A percentile compares a stretch with the other conserved stretches of the same genome.
These are phyloP conservation scores for Motacilla alba DNA, from an alignment of 2,113 vertebrate genomes.

Conservation along the genomic window DNA sequence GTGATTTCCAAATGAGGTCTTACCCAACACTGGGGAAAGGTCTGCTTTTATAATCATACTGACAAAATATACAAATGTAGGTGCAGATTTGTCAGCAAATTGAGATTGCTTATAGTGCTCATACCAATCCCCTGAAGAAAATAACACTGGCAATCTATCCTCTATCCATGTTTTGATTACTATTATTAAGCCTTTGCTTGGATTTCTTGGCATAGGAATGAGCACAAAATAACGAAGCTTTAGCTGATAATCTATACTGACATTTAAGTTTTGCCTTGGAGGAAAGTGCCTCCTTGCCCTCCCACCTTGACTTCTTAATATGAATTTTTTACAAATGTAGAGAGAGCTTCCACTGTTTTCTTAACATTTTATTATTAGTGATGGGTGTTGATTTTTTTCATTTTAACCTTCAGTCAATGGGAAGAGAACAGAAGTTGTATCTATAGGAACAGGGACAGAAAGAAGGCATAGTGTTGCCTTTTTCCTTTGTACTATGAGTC, in stretches of 20 bases:
- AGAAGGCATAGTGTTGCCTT: background rate
- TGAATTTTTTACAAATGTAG: background rate
- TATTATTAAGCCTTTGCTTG: slow-evolving; percentile 9
- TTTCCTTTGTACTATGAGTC: background rate
- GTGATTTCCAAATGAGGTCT: background rate
- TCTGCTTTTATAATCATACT: background rate
- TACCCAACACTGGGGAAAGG: background rate
- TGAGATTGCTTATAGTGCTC: background rate
- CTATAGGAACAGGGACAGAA: background rate
- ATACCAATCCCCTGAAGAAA: background rate
- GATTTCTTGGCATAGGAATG: background rate
- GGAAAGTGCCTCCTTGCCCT: background rate
- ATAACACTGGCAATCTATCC: background rate
- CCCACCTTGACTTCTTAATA: background rate
- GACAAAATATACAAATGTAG: background rate
- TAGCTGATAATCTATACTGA: slow-evolving; percentile 29
- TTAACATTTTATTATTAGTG: background rate
- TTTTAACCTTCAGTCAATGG: background rate
- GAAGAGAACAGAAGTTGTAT: background rate
- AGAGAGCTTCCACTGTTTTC: background rate
- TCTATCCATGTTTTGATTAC: background rate
- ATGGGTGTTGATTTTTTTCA: background rate
- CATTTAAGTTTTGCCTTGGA: slow-evolving; percentile 26
- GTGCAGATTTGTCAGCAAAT: background rate
- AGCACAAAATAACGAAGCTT: background rate